Conservation (phyloP, 2,888 invertebrate genomes). For the Phlogophora meticulosa region DNA sequence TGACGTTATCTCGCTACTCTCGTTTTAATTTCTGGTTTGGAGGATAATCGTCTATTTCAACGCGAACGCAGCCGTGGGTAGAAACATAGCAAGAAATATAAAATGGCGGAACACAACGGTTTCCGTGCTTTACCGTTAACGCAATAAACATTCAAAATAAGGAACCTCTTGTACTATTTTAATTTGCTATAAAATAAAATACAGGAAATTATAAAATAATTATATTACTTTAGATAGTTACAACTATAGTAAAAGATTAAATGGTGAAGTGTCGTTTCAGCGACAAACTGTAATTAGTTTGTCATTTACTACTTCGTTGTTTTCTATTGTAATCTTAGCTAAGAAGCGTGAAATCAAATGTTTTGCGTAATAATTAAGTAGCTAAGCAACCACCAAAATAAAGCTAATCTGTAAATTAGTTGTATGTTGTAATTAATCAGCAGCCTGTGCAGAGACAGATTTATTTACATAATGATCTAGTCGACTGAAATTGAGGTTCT, state of each 20-base stretch:
- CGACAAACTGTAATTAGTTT: not conserved
- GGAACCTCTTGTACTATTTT: conserved; percentile 20
- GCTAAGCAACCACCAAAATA: conserved; percentile 13
- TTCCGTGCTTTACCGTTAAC: conserved; percentile 22
- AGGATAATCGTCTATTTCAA: conserved; percentile 40
- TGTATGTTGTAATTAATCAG: conserved; percentile 10
- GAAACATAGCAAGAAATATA: conserved; percentile 45
- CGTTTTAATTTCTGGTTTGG: conserved; percentile 49
- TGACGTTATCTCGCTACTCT: conserved; percentile 53
- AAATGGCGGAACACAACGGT: conserved; percentile 50
- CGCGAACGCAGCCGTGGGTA: conserved; percentile 35
- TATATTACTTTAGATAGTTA: conserved; percentile 10
- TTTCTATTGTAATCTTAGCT: conserved; percentile 14
- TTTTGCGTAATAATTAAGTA: conserved; percentile 4
- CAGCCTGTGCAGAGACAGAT: not conserved
- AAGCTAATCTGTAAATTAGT: conserved; percentile 4
- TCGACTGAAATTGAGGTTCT: no score
- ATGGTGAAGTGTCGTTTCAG: conserved; percentile 5
- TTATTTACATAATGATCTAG: not conserved
- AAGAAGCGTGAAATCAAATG: conserved; percentile 32
- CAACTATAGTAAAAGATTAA: conserved; percentile 12
- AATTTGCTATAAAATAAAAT: conserved; percentile 22
- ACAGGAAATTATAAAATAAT: conserved; percentile 37
- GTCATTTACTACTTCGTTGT: not conserved
- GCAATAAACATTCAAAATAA: conserved; percentile 34